phyloP scores from a whole-genome alignment of 2,888 invertebrate genomes.

The Hyposoter didymator region DNA sequence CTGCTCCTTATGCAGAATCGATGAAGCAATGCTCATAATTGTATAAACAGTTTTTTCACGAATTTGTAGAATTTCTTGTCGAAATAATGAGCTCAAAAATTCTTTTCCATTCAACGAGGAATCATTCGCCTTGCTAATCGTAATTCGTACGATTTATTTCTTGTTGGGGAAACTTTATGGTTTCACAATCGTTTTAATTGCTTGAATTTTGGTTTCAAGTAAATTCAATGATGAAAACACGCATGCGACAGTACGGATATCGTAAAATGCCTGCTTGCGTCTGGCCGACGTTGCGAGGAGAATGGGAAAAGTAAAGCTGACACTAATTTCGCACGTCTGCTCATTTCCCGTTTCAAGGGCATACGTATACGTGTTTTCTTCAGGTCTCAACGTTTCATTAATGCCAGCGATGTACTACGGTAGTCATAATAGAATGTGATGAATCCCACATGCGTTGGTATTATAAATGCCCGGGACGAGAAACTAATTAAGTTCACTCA shows the following conservation, averaged over 20 bases:
- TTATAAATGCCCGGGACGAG: conserved; percentile 51
- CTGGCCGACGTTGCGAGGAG: conserved; percentile 12
- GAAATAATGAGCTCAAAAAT: no score
- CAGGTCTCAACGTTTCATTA: conserved; percentile 15
- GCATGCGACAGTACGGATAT: not conserved
- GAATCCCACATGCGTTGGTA: conserved; percentile 36
- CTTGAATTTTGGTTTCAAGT: not conserved
- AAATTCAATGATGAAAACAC: not conserved
- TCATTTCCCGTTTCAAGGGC: conserved; percentile 23
- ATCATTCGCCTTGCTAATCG: not conserved
- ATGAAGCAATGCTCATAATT: not conserved
- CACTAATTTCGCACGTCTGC: conserved; percentile 48
- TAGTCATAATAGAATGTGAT: conserved; percentile 37
- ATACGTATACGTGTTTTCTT: not conserved
- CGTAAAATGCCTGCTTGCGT: conserved; percentile 28
- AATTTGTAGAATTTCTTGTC: not conserved
- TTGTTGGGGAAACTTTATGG: not conserved
- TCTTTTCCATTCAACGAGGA: no score
- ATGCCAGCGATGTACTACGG: conserved; percentile 9
- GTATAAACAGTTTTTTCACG: not conserved
- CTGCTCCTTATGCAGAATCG: not conserved
- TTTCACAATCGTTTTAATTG: not conserved
- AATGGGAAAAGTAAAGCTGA: conserved; percentile 6
- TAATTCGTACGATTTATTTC: not conserved
- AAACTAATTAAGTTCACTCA: conserved; percentile 64